Conservation (phyloP, 2,888 invertebrate genomes). For the Nipponacmea schrenckii region DNA sequence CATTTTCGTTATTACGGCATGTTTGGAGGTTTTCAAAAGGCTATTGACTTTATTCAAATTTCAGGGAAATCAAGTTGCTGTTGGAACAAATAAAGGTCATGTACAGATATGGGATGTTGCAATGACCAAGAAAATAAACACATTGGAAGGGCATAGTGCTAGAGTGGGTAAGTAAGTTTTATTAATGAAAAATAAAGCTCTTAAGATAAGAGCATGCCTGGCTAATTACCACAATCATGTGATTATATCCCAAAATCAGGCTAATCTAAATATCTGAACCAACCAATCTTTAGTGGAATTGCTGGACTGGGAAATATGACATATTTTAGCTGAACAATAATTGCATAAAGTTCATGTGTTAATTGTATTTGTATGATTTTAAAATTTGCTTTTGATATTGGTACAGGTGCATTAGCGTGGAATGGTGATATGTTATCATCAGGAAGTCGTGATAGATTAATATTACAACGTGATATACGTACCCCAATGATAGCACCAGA, state of each 20-base stretch:
- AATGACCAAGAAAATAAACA: conserved; percentile 90
- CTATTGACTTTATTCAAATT: conserved; percentile 11
- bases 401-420: conserved; percentile 89
- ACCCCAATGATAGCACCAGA: conserved; percentile 57
- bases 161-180: conserved; percentile 67
- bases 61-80: conserved; percentile 92
- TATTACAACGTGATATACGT: conserved; percentile 92
- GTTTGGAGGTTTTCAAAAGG: no score
- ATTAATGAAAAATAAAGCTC: no score
- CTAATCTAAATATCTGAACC: not conserved
- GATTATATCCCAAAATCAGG: no score
- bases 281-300: not conserved
- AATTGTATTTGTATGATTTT: not conserved
- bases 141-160: conserved; percentile 90
- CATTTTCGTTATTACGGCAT: no score
- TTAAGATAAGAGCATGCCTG: no score
- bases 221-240: no score
- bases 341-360: not conserved
- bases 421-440: conserved; percentile 96
- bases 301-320: not conserved
- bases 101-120: conserved; percentile 98
- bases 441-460: conserved; percentile 92
- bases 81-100: conserved; percentile 96
- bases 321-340: not conserved
- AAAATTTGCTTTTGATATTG: not conserved